Evolutionary conservation across 2,797 vertebrate species (phyloP).

Genomic region (Smutsia temminckii): DNA sequence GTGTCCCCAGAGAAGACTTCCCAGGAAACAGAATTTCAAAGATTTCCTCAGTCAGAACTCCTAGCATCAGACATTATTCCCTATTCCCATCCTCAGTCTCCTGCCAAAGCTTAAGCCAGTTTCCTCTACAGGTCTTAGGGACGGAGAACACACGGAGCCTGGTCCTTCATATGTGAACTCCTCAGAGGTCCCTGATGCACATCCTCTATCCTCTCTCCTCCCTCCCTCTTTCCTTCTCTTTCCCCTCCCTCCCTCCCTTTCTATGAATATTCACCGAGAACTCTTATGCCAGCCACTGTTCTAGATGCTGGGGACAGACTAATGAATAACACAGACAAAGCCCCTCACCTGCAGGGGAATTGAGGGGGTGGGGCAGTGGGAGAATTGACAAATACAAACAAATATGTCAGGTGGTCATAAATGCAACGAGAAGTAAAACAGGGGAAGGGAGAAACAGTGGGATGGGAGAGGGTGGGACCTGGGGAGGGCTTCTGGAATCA

Average conservation of each 20-base stretch:
- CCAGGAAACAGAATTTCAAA: not conserved
- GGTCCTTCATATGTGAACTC: not conserved
- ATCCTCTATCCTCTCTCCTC: not conserved
- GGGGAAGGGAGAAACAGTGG: not conserved
- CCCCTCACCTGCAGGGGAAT: not conserved
- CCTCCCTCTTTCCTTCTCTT: not conserved
- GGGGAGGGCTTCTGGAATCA: not conserved
- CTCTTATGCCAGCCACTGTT: not conserved
- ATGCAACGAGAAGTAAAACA: not conserved
- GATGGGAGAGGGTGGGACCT: not conserved
- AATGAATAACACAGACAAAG: slow-evolving; percentile 10
- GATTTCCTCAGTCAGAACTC: not conserved
- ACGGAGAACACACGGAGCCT: not conserved
- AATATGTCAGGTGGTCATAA: not conserved
- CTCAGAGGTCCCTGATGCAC: not conserved
- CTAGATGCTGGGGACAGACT: not conserved
- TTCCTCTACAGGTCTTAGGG: not conserved
- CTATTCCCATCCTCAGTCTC: not conserved
- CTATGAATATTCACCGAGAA: not conserved
- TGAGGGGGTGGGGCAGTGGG: not conserved
- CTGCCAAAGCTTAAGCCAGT: not conserved
- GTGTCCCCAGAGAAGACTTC: not conserved
- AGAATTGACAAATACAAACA: not conserved
- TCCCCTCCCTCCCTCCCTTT: not conserved
- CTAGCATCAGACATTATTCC: not conserved